phyloP scores from a whole-genome alignment of 2,113 vertebrate species.

The Apodemus sylvaticus region DNA sequence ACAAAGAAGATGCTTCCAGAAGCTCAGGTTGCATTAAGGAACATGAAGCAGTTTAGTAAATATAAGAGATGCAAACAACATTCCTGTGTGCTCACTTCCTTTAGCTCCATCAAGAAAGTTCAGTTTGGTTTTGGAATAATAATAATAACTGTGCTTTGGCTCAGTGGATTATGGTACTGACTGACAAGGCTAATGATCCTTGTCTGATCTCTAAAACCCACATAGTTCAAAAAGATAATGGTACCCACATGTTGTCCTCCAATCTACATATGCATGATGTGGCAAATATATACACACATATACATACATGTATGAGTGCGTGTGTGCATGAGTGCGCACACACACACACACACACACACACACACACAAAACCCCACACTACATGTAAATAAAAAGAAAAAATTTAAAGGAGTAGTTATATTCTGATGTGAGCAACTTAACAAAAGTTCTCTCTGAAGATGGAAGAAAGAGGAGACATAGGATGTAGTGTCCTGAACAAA shows the following conservation, averaged over 20 bases:
- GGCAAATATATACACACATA: not conserved
- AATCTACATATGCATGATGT: not conserved
- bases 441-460: not conserved
- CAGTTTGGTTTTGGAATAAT: not conserved
- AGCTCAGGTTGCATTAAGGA: not conserved
- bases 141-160: not conserved
- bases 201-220: not conserved
- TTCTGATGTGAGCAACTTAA: not conserved
- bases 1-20: not conserved
- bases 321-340: not conserved
- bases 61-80: not conserved
- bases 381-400: not conserved
- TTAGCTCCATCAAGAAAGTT: not conserved
- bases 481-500: not conserved
- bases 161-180: not conserved
- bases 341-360: not conserved
- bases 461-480: not conserved
- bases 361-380: not conserved
- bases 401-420: not conserved
- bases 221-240: not conserved
- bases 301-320: accelerated
- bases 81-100: not conserved
- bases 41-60: not conserved
- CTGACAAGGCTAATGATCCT: not conserved
- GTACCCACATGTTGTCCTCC: not conserved